These are phyloP conservation scores for Hymenochirus boettgeri DNA, from an alignment of 2,113 vertebrate genomes.

Conservation along the genomic window DNA sequence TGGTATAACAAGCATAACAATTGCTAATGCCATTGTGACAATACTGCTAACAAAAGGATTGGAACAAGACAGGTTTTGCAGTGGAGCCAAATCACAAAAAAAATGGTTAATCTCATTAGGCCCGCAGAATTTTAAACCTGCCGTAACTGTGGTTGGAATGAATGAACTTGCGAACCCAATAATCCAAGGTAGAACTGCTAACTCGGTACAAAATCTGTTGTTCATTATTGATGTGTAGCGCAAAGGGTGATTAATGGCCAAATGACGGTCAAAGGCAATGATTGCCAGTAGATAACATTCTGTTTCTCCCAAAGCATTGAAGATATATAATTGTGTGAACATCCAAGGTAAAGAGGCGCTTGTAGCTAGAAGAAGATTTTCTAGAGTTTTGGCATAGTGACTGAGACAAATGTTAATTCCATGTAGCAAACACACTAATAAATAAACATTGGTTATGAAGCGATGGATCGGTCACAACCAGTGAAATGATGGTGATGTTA, in stretches of 20 bases:
- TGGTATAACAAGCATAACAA: not conserved
- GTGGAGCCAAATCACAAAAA: conserved; percentile 51
- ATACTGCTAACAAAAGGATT: conserved; percentile 43
- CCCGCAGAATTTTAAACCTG: conserved; percentile 50
- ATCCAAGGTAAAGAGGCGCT: conserved; percentile 10
- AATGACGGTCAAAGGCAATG: conserved; percentile 49
- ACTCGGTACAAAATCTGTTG: conserved; percentile 22
- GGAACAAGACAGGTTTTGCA: conserved; percentile 46
- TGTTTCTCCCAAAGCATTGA: not conserved
- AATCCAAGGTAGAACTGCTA: conserved; percentile 39
- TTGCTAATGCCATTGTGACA: conserved; percentile 1
- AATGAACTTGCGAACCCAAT: conserved; percentile 45
- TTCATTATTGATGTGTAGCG: conserved; percentile 49
- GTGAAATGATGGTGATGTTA: conserved; percentile 6
- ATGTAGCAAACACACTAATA: conserved; percentile 4
- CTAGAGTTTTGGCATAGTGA: conserved; percentile 7
- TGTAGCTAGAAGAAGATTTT: not conserved
- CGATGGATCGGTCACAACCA: not conserved
- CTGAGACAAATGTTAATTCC: conserved; percentile 9
- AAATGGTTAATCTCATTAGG: conserved; percentile 47
- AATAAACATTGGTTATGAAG: conserved; percentile 33
- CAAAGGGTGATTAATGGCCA: conserved; percentile 51
- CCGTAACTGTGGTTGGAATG: conserved; percentile 44
- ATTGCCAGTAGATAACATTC: conserved; percentile 18
- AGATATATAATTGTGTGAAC: conserved; percentile 9